phyloP scores from a whole-genome alignment of 2,888 invertebrate species.

The Lasius fuliginosus region DNA sequence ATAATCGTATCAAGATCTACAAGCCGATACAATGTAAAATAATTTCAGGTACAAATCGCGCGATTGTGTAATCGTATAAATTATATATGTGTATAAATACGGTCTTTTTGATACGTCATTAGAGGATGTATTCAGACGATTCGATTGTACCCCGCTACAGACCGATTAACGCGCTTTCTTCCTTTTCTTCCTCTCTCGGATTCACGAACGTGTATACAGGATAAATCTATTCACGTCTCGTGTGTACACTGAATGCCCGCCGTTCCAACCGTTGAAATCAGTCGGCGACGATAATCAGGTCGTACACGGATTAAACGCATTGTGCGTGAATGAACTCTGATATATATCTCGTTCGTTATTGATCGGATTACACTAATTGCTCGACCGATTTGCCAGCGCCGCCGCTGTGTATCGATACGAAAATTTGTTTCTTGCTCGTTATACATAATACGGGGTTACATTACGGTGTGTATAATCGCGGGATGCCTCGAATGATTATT shows the following conservation, averaged over 20 bases:
- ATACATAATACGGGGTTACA: conserved; percentile 6
- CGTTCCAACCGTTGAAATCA: conserved; percentile 28
- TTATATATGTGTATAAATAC: not conserved
- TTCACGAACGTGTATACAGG: conserved; percentile 12
- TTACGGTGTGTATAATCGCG: conserved; percentile 15
- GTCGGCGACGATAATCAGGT: conserved; percentile 63
- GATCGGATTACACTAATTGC: conserved; percentile 80
- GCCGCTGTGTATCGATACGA: conserved; percentile 5
- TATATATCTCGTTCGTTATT: conserved; percentile 67
- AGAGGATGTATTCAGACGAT: conserved; percentile 34
- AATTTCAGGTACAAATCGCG: conserved; percentile 8
- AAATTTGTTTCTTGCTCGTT: conserved; percentile 60
- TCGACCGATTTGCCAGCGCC: conserved; percentile 58
- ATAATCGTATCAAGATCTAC: not conserved
- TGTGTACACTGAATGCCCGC: conserved; percentile 21
- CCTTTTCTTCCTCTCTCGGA: not conserved
- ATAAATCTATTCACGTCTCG: conserved; percentile 47
- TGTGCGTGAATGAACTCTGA: conserved; percentile 67
- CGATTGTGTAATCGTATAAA: not conserved
- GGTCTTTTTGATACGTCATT: conserved; percentile 38
- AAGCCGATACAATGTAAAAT: not conserved
- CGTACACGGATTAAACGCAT: conserved; percentile 56
- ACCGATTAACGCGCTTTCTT: conserved; percentile 36
- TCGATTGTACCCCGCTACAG: not conserved
- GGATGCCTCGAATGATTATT: conserved; percentile 25